Conservation (phyloP, 2,888 invertebrate genomes). For the Himalopsyche japonica region DNA sequence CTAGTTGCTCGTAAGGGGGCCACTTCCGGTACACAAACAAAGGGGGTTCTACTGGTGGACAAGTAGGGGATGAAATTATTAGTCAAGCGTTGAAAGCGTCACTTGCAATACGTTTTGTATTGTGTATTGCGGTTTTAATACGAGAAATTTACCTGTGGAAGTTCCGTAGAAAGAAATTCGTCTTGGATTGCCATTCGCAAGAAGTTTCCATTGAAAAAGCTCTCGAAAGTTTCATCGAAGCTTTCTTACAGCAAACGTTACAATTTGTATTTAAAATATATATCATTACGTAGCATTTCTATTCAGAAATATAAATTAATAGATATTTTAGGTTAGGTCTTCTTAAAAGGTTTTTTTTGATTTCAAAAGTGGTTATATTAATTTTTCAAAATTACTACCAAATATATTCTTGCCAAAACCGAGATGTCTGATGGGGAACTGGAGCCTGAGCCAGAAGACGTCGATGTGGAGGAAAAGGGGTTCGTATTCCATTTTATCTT, state of each 20-base stretch:
- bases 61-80: neutral
- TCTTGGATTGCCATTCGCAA: too few relatives aligned
- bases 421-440: conserved; percentile 37
- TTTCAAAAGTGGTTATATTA: neutral
- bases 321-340: neutral
- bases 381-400: conserved; percentile 32
- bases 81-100: conserved; percentile 3
- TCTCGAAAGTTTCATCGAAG: too few relatives aligned
- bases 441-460: conserved; percentile 27
- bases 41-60: neutral
- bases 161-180: neutral
- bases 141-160: neutral
- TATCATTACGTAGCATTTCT: neutral
- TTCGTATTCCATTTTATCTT: neutral
- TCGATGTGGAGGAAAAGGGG: conserved; percentile 16
- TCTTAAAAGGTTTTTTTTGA: neutral
- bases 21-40: conserved; percentile 7
- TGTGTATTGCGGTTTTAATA: neutral
- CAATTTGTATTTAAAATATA: too few relatives aligned
- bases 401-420: conserved; percentile 32
- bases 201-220: too few relatives aligned
- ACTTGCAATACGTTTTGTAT: conserved; percentile 7
- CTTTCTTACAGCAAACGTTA: too few relatives aligned
- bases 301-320: neutral
- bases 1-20: neutral